Evolutionary conservation across 2,797 vertebrate species (phyloP).

Genomic region (Acanthornis magna): DNA sequence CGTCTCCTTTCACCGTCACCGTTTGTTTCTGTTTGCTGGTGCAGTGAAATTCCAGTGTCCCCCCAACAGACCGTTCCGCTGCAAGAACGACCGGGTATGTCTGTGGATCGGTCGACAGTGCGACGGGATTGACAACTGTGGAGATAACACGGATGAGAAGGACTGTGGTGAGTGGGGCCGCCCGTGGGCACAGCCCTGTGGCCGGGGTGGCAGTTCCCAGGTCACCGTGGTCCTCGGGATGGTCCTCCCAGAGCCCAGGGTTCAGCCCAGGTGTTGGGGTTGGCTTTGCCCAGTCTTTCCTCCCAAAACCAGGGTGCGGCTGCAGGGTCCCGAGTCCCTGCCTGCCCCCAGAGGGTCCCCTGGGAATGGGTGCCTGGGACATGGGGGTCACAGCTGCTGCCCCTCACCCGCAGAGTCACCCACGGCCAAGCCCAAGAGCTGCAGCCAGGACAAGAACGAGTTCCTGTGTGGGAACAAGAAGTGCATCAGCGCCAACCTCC

Average conservation of each 20-base stretch:
- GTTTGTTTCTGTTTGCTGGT: slow-evolving; percentile 47
- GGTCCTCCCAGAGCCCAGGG: background rate
- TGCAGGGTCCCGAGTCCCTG: background rate
- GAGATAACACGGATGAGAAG: slow-evolving; percentile 89
- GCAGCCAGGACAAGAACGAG: slow-evolving; percentile 87
- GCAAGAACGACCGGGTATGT: slow-evolving; percentile 91
- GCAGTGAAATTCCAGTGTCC: slow-evolving; percentile 89
- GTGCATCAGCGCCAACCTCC: slow-evolving; percentile 84
- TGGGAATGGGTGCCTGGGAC: background rate
- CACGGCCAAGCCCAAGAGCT: slow-evolving; percentile 69
- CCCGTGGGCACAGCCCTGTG: background rate
- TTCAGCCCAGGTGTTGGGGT: background rate
- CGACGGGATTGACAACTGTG: slow-evolving; percentile 90
- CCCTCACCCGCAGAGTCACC: slow-evolving; percentile 56
- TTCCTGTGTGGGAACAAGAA: slow-evolving; percentile 85
- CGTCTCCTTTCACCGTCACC: slow-evolving; percentile 33
- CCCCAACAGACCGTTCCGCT: slow-evolving; percentile 90
- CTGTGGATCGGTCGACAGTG: slow-evolving; percentile 87
- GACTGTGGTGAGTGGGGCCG: slow-evolving; percentile 85
- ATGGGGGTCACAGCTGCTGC: background rate
- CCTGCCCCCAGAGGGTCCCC: accelerated
- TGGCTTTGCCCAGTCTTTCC: background rate
- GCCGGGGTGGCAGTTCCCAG: background rate
- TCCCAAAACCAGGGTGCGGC: accelerated
- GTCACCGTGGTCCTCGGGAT: background rate